These are phyloP conservation scores for Petrocephalus sullivani DNA, from an alignment of 2,797 vertebrate genomes.

Conservation along the genomic window DNA sequence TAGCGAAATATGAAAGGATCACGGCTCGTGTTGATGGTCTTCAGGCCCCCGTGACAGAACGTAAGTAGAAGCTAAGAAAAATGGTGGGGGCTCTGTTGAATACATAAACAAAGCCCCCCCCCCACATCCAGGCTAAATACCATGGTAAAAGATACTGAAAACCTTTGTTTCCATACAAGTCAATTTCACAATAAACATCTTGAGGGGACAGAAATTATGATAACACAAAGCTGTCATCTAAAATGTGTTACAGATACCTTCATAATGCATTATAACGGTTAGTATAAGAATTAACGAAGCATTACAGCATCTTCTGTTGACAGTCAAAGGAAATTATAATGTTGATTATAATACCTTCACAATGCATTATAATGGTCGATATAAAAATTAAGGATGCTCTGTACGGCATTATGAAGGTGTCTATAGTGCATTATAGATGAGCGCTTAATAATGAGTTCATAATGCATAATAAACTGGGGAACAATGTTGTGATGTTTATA, in stretches of 20 bases:
- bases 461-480: not conserved
- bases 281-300: not conserved
- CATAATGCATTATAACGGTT: not conserved
- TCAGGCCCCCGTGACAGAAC: not conserved
- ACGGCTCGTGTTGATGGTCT: constrained; percentile 2
- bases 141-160: not conserved
- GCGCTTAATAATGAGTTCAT: not conserved
- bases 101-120: not conserved
- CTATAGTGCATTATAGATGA: not conserved
- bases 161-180: not conserved
- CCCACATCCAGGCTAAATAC: not conserved
- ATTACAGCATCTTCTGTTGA: not conserved
- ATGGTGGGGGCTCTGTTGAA: not conserved
- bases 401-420: not conserved
- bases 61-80: not conserved
- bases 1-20: not conserved
- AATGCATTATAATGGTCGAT: not conserved
- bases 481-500: too few relatives aligned
- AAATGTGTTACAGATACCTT: not conserved
- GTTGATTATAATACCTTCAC: not conserved
- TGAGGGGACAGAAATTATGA: not conserved
- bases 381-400: not conserved
- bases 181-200: not conserved
- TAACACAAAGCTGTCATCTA: not conserved
- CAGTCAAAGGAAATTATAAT: not conserved